These are phyloP conservation scores for Siphamia tubifer DNA, from an alignment of 2,113 vertebrate genomes.

Conservation along the genomic window DNA sequence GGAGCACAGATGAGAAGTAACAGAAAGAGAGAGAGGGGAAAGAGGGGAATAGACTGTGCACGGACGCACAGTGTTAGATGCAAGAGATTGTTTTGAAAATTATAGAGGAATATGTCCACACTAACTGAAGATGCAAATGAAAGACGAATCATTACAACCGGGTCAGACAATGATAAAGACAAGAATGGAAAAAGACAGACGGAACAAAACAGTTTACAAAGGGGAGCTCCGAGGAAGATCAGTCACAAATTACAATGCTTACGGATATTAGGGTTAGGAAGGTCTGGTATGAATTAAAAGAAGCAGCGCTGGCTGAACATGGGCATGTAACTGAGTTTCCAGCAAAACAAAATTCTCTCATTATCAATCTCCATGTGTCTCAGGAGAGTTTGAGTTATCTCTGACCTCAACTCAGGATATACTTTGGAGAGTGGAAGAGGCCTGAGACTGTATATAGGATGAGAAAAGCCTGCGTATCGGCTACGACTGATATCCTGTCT, in stretches of 20 bases:
- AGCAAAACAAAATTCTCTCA: conserved; percentile 2
- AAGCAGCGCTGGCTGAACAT: neutral
- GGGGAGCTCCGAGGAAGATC: conserved; percentile 6
- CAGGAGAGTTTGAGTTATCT: conserved; percentile 40
- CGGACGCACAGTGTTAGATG: conserved; percentile 32
- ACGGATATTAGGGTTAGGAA: conserved; percentile 15
- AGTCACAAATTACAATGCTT: conserved; percentile 30
- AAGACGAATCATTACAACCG: conserved; percentile 12
- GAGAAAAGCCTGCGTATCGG: conserved; percentile 38
- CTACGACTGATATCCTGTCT: conserved; percentile 58
- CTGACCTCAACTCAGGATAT: conserved; percentile 28
- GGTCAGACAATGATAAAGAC: conserved; percentile 32
- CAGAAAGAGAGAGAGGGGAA: conserved; percentile 15
- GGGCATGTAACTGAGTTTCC: conserved; percentile 5
- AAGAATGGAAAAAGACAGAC: conserved; percentile 8
- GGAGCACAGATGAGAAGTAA: conserved; percentile 52
- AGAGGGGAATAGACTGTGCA: conserved; percentile 41
- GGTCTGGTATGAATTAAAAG: conserved; percentile 39
- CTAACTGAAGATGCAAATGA: conserved; percentile 32
- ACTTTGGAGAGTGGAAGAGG: conserved; percentile 16
- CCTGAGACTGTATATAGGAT: conserved; percentile 37
- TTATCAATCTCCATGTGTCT: conserved; percentile 25
- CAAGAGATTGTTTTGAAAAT: conserved; percentile 49
- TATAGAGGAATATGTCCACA: conserved; percentile 43
- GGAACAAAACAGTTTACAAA: conserved; percentile 37